Percentiles rank a stretch among this genome's conserved stretches.
phyloP scores from a whole-genome alignment of 2,113 vertebrate genomes.

The Vombatus ursinus region DNA sequence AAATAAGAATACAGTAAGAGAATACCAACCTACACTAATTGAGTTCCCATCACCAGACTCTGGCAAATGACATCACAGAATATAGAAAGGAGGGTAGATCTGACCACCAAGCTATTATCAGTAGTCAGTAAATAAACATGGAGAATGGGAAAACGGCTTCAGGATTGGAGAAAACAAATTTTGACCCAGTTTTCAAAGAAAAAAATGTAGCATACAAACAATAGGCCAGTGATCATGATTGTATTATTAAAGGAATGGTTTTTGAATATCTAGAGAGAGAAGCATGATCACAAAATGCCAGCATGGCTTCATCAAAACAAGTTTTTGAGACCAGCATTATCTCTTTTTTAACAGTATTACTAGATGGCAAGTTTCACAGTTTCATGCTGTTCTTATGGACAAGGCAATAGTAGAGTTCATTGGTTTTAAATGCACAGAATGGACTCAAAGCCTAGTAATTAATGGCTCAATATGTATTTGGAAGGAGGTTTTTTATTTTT shows the following conservation, averaged over 20 bases:
- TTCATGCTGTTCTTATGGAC: neutral
- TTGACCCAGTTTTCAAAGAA: neutral
- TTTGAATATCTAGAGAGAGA: neutral
- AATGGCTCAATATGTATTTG: neutral
- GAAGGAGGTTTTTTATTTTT: neutral
- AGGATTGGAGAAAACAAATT: neutral
- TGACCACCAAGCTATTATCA: neutral
- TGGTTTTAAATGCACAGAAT: neutral
- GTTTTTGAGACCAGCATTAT: neutral
- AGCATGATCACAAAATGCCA: neutral
- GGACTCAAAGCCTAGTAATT: neutral
- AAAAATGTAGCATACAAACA: neutral
- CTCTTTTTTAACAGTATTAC: neutral
- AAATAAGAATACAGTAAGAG: neutral
- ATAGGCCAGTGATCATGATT: neutral
- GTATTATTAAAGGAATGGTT: neutral
- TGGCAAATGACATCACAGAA: neutral
- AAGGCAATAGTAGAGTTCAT: neutral
- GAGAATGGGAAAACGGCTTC: neutral
- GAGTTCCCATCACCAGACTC: neutral
- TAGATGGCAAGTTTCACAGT: neutral
- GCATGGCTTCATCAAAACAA: neutral
- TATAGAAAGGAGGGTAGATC: neutral
- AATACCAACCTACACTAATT: neutral
- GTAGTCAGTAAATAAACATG: neutral